phyloP scores from a whole-genome alignment of 2,888 invertebrate species.

The Xanthia icteritia region DNA sequence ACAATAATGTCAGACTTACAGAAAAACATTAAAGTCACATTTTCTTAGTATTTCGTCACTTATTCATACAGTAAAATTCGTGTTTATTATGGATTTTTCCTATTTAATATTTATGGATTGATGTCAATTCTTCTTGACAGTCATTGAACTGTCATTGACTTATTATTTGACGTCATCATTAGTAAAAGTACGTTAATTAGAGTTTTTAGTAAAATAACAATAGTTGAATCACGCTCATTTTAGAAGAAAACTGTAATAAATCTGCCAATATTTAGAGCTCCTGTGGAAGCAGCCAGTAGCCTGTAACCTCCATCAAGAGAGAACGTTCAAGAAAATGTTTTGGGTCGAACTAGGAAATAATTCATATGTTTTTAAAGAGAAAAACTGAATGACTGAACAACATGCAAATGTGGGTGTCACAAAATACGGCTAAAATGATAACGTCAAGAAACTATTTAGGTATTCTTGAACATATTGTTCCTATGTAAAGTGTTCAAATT shows the following conservation, averaged over 20 bases:
- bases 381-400: background rate
- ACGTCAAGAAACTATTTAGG: background rate
- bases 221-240: background rate
- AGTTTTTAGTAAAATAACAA: background rate
- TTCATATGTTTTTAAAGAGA: background rate
- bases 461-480: background rate
- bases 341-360: background rate
- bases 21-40: background rate
- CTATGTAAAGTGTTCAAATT: background rate
- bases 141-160: constrained; percentile 33
- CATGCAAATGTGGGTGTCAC: background rate
- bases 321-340: background rate
- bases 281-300: background rate
- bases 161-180: constrained; percentile 6
- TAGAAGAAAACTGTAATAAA: background rate
- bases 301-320: background rate
- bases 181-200: background rate
- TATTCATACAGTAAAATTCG: background rate
- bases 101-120: constrained; percentile 2
- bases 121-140: background rate
- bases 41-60: constrained; percentile 19
- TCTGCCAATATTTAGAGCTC: background rate
- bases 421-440: background rate
- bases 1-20: background rate
- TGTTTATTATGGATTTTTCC: constrained; percentile 2